Percentiles rank a stretch among this genome's conserved stretches.
phyloP scores from a whole-genome alignment of 1,140 invertebrate genomes.

The Drosophila albomicans region DNA sequence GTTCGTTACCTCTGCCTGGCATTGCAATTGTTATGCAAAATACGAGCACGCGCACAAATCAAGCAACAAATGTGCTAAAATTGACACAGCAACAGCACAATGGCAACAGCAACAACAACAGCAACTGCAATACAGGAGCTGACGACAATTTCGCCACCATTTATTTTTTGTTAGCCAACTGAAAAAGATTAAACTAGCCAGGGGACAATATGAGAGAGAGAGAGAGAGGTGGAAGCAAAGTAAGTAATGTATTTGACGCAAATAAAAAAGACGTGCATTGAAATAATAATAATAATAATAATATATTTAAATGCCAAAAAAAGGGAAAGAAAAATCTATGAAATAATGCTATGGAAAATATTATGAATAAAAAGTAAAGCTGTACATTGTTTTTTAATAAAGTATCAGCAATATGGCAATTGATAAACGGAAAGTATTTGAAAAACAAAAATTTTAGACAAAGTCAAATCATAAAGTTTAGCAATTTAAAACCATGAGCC shows the following conservation, averaged over 20 bases:
- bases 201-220: neutral
- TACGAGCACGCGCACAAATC: conserved; percentile 68
- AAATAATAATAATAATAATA: too few species aligned
- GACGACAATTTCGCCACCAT: conserved; percentile 21
- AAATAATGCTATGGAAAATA: too few species aligned
- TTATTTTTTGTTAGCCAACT: neutral
- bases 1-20: neutral
- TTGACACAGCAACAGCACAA: conserved; percentile 32
- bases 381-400: too few species aligned
- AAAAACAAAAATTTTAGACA: too few species aligned
- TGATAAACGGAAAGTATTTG: too few species aligned
- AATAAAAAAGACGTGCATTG: too few species aligned
- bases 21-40: conserved; percentile 74
- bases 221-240: neutral
- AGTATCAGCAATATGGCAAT: too few species aligned
- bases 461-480: too few species aligned
- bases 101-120: neutral
- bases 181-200: conserved; percentile 5
- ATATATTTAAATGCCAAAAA: too few species aligned
- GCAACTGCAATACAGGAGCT: conserved; percentile 7
- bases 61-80: conserved; percentile 56
- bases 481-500: too few species aligned
- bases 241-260: neutral
- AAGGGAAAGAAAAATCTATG: too few species aligned
- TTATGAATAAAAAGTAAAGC: too few species aligned